Conservation (phyloP, 2,113 vertebrate species). For the Dissostichus mawsoni region DNA sequence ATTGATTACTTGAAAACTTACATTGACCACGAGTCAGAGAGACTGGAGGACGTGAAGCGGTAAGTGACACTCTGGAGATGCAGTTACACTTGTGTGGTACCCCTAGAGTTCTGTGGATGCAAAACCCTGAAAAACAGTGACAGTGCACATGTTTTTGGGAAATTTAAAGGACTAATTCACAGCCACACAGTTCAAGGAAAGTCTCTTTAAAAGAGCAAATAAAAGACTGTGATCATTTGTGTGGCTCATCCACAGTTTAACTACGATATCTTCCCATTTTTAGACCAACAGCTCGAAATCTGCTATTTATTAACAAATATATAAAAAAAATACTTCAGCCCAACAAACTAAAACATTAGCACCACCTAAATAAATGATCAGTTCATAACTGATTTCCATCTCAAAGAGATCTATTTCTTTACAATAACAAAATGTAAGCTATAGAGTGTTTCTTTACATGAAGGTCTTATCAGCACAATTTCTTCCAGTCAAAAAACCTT, state of each 20-base stretch:
- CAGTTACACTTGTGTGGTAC: not conserved
- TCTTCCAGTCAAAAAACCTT: not conserved
- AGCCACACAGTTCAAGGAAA: not conserved
- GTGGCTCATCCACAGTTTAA: not conserved
- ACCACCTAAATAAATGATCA: not conserved
- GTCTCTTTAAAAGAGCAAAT: not conserved
- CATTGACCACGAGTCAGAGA: constrained; percentile 78
- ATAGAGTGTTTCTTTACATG: not conserved
- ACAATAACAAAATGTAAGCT: not conserved
- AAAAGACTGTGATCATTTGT: not conserved
- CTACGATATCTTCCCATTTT: not conserved
- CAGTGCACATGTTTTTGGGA: not conserved
- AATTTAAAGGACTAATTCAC: constrained; percentile 6
- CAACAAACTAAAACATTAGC: not conserved
- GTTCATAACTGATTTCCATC: not conserved
- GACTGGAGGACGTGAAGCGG: constrained; percentile 83
- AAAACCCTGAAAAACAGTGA: not conserved
- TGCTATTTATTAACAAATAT: not conserved
- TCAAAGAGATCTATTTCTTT: not conserved
- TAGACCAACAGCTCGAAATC: not conserved
- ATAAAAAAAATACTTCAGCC: too few species aligned
- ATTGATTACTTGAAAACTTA: constrained; percentile 78
- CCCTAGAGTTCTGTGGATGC: not conserved
- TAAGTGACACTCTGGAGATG: constrained; percentile 61
- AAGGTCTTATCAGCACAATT: not conserved